Evolutionary conservation across 2,797 vertebrate species (phyloP).

Genomic region (Urophycis tenuis): DNA sequence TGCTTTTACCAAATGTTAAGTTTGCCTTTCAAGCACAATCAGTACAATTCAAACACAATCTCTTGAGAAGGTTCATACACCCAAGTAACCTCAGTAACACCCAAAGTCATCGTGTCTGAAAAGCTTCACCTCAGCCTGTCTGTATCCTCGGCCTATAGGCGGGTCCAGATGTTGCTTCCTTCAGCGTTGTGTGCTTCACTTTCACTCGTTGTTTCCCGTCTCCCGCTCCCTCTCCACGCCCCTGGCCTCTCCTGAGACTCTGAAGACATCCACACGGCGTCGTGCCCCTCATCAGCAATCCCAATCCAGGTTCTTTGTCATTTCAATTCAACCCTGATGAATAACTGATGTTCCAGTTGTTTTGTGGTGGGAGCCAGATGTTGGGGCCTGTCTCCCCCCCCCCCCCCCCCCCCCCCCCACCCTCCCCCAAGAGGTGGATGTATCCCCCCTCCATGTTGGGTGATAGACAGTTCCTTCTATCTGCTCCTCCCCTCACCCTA

Average conservation of each 20-base stretch:
- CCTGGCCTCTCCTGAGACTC: conserved; percentile 2
- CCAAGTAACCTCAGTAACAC: too few species aligned
- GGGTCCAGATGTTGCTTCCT: not conserved
- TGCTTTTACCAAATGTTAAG: not conserved
- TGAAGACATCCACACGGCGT: conserved; percentile 11
- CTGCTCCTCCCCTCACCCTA: conserved; percentile 38
- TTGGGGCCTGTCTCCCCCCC: conserved; percentile 18
- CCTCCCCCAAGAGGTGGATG: conserved; percentile 19
- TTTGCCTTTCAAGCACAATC: not conserved
- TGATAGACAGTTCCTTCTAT: conserved; percentile 51
- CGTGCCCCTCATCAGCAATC: conserved; percentile 25
- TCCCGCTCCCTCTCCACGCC: too few species aligned
- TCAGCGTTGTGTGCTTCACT: not conserved
- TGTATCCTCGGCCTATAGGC: too few species aligned
- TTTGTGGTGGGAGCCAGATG: conserved; percentile 33
- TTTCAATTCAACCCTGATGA: conserved; percentile 15
- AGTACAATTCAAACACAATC: too few species aligned
- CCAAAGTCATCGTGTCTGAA: too few species aligned
- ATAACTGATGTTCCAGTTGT: conserved; percentile 29
- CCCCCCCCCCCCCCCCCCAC: conserved; percentile 14
- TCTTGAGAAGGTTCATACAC: not conserved
- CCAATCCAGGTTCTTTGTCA: not conserved
- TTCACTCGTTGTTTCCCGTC: not conserved
- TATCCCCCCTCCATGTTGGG: conserved; percentile 27
- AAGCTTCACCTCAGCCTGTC: too few species aligned